Conservation (phyloP, 2,113 vertebrate species). For the Dolichallabes microphthalmus region DNA sequence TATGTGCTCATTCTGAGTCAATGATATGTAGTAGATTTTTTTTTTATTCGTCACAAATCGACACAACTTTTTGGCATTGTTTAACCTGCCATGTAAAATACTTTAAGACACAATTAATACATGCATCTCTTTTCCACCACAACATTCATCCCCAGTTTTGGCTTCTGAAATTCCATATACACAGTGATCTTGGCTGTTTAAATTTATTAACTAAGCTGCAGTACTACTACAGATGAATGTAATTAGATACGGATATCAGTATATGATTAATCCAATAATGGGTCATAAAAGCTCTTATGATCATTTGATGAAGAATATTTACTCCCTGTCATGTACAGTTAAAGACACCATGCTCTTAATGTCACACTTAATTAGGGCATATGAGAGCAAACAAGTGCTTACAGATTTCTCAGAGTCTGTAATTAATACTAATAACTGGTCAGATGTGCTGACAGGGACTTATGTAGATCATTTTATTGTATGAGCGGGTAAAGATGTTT, state of each 20-base stretch:
- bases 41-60: background rate
- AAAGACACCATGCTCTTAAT: conserved; percentile 56
- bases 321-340: conserved; percentile 43
- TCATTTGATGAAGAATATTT: conserved; percentile 35
- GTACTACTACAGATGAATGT: conserved; percentile 1
- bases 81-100: background rate
- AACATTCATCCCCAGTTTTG: background rate
- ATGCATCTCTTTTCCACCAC: background rate
- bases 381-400: conserved; percentile 68
- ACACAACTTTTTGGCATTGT: background rate
- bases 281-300: conserved; percentile 28
- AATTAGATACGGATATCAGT: conserved; percentile 4
- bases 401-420: conserved; percentile 58
- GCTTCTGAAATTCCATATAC: background rate
- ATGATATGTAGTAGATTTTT: background rate
- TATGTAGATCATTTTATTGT: conserved; percentile 48
- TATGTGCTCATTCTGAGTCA: background rate
- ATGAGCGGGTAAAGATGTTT: conserved; percentile 62
- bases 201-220: conserved; percentile 19
- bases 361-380: conserved; percentile 63
- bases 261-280: conserved; percentile 40
- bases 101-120: background rate
- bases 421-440: conserved; percentile 71
- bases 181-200: background rate
- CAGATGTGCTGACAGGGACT: conserved; percentile 60